These are phyloP conservation scores for Albula glossodonta DNA, from an alignment of 2,113 vertebrate species.

Conservation along the genomic window DNA sequence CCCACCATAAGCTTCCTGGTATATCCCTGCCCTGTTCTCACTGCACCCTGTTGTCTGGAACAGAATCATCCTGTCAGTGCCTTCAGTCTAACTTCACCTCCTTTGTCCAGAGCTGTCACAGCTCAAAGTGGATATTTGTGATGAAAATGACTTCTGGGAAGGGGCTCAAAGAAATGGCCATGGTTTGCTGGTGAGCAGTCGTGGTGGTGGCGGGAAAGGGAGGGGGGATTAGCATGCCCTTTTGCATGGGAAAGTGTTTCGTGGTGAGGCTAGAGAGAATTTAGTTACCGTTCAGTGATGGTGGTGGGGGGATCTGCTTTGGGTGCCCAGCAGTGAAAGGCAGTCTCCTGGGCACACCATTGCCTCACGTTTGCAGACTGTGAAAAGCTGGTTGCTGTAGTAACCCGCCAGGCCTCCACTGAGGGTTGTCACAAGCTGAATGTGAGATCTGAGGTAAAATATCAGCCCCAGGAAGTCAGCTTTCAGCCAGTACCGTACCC, in stretches of 20 bases:
- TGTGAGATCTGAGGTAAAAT: conserved; percentile 54
- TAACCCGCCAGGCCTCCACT: conserved; percentile 48
- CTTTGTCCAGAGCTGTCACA: background rate
- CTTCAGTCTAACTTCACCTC: background rate
- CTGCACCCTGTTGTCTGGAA: background rate
- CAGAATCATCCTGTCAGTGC: background rate
- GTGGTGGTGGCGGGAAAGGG: background rate
- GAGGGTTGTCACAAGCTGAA: conserved; percentile 34
- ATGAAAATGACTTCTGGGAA: background rate
- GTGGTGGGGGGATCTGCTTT: background rate
- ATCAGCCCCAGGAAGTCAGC: conserved; percentile 39
- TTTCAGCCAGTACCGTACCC: conserved; percentile 40
- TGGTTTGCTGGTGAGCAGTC: background rate
- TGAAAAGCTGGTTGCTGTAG: conserved; percentile 57
- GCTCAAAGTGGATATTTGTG: background rate
- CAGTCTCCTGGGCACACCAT: background rate
- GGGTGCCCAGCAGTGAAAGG: background rate
- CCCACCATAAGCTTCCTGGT: background rate
- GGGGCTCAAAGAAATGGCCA: background rate
- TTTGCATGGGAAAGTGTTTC: background rate
- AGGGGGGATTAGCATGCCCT: background rate
- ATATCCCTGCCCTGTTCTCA: background rate
- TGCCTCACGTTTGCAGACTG: conserved; percentile 44
- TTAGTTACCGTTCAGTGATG: background rate
- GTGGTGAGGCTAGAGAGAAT: background rate